Percentiles rank a stretch among this genome's conserved stretches.
Conservation (phyloP, 2,113 vertebrate species). For the Melanocharis versteri region DNA sequence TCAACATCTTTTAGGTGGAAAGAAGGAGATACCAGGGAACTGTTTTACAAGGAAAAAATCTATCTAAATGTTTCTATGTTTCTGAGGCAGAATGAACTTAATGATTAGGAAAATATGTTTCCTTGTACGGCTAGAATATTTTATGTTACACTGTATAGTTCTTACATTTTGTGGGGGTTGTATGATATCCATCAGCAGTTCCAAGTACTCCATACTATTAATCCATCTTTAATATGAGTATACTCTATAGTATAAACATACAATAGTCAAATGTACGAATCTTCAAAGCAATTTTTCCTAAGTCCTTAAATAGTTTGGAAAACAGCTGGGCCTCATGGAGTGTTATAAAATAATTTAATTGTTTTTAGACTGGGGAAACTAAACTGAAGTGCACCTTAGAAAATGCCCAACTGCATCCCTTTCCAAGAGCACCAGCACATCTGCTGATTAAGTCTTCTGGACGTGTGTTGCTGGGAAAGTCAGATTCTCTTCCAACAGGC, state of each 20-base stretch:
- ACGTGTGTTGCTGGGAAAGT: background rate
- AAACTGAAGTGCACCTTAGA: background rate
- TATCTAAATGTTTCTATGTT: background rate
- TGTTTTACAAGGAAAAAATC: background rate
- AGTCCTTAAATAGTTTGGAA: background rate
- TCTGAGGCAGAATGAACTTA: background rate
- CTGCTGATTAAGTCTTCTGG: slow-evolving; percentile 4
- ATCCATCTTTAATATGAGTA: background rate
- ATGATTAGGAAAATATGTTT: background rate
- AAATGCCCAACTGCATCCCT: background rate
- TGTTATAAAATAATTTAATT: background rate
- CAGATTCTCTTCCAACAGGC: background rate
- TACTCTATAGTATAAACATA: background rate
- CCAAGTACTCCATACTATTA: background rate
- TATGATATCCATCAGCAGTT: background rate
- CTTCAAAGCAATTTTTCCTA: background rate
- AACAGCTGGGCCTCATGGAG: background rate
- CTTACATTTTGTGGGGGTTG: background rate
- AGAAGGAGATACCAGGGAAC: background rate
- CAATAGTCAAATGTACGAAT: background rate
- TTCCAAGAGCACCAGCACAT: background rate
- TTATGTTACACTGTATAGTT: background rate
- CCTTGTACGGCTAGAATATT: background rate
- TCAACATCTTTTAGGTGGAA: background rate
- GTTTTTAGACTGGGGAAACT: background rate